These are phyloP conservation scores for Paratrypauchen microcephalus DNA, from an alignment of 2,797 vertebrate species.

Conservation along the genomic window DNA sequence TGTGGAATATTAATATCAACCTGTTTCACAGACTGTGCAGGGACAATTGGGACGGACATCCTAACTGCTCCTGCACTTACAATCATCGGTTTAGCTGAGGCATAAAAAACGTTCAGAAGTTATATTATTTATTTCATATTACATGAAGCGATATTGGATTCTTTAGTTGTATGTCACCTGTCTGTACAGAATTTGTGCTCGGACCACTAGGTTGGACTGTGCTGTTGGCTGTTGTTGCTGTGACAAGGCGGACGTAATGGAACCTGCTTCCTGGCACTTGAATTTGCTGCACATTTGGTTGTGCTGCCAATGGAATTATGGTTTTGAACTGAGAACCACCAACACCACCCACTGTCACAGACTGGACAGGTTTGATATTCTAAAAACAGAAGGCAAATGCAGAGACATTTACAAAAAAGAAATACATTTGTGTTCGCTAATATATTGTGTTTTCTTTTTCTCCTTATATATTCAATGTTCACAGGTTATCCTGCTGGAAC, in stretches of 20 bases:
- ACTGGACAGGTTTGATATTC: constrained; percentile 90
- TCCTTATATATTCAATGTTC: not conserved
- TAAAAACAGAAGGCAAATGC: constrained; percentile 44
- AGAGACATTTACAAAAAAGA: not conserved
- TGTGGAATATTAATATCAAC: constrained; percentile 59
- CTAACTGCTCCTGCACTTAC: constrained; percentile 87
- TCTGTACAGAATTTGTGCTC: constrained; percentile 88
- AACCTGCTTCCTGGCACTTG: constrained; percentile 98
- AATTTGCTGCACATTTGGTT: constrained; percentile 95
- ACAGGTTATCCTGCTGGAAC: not conserved
- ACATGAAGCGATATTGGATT: not conserved
- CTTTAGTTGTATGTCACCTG: constrained; percentile 76
- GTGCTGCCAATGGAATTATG: constrained; percentile 92
- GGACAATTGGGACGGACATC: constrained; percentile 95
- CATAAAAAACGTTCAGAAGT: constrained; percentile 1
- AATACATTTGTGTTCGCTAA: not conserved
- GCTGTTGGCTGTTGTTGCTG: constrained; percentile 86
- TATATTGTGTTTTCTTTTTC: not conserved
- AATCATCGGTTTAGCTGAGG: constrained; percentile 89
- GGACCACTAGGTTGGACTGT: constrained; percentile 79
- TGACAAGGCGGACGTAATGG: constrained; percentile 96
- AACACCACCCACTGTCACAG: constrained; percentile 88
- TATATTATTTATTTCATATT: not conserved
- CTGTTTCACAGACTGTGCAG: constrained; percentile 92
- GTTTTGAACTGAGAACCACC: constrained; percentile 91